Evolutionary conservation across 2,797 vertebrate species (phyloP).

Genomic region (Sylvia borin): DNA sequence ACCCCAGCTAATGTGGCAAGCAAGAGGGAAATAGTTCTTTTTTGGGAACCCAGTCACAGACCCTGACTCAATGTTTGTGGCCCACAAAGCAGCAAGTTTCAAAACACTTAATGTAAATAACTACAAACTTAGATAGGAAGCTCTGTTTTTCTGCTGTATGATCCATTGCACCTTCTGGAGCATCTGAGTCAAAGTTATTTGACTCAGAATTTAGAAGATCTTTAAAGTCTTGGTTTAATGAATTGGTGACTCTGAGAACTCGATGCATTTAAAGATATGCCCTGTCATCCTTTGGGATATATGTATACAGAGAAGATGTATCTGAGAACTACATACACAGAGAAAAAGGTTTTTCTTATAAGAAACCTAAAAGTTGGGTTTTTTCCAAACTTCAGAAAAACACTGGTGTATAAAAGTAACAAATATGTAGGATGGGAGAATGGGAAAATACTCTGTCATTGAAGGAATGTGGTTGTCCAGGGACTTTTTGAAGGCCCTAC

Average conservation of each 20-base stretch:
- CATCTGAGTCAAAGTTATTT: neutral
- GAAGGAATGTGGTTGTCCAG: neutral
- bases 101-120: neutral
- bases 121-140: neutral
- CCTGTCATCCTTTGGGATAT: neutral
- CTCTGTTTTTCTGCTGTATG: neutral
- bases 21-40: neutral
- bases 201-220: neutral
- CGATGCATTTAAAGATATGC: neutral
- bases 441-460: neutral
- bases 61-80: neutral
- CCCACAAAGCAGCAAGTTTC: neutral
- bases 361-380: accelerated
- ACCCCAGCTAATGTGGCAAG: neutral
- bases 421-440: neutral
- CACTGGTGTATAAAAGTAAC: neutral
- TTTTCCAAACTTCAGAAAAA: neutral
- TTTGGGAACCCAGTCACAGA: neutral
- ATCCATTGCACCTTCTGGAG: neutral
- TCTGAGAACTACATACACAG: neutral
- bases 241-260: neutral
- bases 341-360: neutral
- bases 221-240: neutral
- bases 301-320: no score
- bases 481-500: neutral